Base-by-base conservation (phyloP, 1,140 invertebrate species). In the Drosophila erecta region DNA sequence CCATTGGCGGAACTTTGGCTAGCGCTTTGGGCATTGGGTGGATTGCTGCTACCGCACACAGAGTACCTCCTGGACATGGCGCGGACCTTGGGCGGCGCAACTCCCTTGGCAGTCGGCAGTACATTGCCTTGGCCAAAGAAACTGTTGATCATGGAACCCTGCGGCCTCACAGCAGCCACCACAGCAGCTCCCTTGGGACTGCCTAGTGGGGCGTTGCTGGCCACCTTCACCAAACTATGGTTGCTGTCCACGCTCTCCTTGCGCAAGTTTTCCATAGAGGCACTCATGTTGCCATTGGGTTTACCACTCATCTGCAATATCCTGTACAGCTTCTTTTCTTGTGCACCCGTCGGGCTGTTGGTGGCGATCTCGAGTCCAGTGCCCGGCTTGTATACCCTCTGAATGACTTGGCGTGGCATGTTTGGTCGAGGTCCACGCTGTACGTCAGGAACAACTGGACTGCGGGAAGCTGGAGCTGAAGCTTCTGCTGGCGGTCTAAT, bases 11-110 rank as follows among this genome's bases (percentile, higher is more conserved):
- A 11, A 7, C 3, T 11, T 17, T 14, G 57, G 35, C 4, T 15
- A n/a, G 7, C 0, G 4, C 24, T 14, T 2, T 20, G 2, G 17
- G 7, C 20, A 10, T 35, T 41, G 17, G 17, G 3, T 10, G 10
- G 59, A 15, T 51, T 67, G 15, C 64, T 59, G 17, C 37, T 61
- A 10, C 71, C 84, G 24, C 83, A 87, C 11, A 87, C 55, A 14
- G 84, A 87, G 12, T 64, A 87, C 11, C 84, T 54, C 6, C 83
- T 49, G 2, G 59, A 61, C 76, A 84, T 64, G 44, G 67, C 69
- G 2, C 72, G 79, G 4, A 72, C 43, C 44, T 70, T 70, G 0
- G 56, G 1, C 0, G 65, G 61, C 0, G 8, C 54, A 4, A 10
- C 46, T n/a, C 10, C 7, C 40, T 24, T 69, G 12, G n/a, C n/a